Conservation (phyloP, 2,797 vertebrate species). For the Orestias chungarensis region DNA sequence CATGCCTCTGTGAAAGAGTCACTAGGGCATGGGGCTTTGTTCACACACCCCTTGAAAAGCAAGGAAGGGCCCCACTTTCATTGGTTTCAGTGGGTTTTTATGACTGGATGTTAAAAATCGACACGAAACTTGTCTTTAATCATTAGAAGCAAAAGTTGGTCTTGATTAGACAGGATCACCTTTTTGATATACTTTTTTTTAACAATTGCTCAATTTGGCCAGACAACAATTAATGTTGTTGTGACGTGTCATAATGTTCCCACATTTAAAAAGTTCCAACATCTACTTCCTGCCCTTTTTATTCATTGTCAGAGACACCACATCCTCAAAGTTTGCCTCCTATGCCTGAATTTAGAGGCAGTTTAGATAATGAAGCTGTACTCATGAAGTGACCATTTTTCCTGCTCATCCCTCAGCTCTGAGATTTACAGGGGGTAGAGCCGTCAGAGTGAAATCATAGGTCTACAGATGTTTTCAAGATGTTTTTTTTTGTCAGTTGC, state of each 20-base stretch:
- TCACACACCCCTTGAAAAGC: conserved; percentile 71
- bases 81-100: conserved; percentile 39
- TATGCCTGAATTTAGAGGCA: conserved; percentile 73
- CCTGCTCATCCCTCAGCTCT: conserved; percentile 86
- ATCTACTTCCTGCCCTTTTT: conserved; percentile 15
- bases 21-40: conserved; percentile 71
- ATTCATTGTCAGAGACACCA: conserved; percentile 6
- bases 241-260: background rate
- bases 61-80: conserved; percentile 51
- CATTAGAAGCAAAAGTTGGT: conserved; percentile 25
- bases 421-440: conserved; percentile 91
- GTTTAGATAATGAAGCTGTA: conserved; percentile 81
- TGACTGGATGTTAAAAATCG: conserved; percentile 50
- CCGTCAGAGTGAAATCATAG: conserved; percentile 98
- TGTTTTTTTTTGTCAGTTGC: conserved; percentile 97
- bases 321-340: conserved; percentile 54
- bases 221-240: background rate
- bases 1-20: conserved; percentile 77
- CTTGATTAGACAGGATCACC: conserved; percentile 16
- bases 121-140: conserved; percentile 26
- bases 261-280: background rate
- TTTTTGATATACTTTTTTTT: conserved; percentile 17
- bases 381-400: conserved; percentile 83
- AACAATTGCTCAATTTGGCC: conserved; percentile 7
- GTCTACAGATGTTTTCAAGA: conserved; percentile 99